A percentile compares a stretch with the other conserved stretches of the same genome.
Conservation (phyloP, 2,888 invertebrate genomes). For the Crepidodera aurea region DNA sequence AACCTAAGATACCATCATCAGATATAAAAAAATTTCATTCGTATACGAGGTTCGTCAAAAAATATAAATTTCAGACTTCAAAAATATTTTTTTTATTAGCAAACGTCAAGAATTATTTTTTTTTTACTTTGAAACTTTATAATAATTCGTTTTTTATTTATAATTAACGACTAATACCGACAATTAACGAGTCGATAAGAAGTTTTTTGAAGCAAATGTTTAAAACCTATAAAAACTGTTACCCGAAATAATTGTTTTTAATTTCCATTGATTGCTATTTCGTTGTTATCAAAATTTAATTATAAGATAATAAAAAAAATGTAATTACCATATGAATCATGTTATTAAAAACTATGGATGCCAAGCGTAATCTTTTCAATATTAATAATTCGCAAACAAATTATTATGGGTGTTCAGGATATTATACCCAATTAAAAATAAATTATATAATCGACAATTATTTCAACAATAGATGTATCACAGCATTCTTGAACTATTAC, state of each 20-base stretch:
- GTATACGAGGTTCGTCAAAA: too few relatives aligned
- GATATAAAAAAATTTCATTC: too few relatives aligned
- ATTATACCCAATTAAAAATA: conserved; percentile 6
- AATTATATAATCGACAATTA: conserved; percentile 10
- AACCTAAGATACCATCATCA: too few relatives aligned
- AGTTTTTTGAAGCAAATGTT: too few relatives aligned
- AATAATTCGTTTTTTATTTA: too few relatives aligned
- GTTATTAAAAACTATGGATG: neutral
- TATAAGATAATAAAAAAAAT: conserved; percentile 1
- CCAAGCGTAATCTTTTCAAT: neutral
- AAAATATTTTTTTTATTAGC: too few relatives aligned
- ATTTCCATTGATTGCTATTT: neutral
- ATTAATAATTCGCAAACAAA: conserved; percentile 9
- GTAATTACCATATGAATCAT: conserved; percentile 1
- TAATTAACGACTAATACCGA: too few relatives aligned
- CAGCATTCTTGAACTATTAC: neutral
- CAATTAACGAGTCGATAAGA: too few relatives aligned
- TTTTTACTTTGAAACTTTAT: too few relatives aligned
- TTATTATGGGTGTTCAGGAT: conserved; percentile 7
- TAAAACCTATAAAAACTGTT: too few relatives aligned
- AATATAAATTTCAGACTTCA: too few relatives aligned
- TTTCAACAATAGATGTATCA: conserved; percentile 11
- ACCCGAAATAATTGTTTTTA: neutral
- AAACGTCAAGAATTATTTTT: too few relatives aligned
- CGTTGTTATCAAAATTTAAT: conserved; percentile 3